Evolutionary conservation across 2,888 invertebrate species (phyloP), one percentile per base, ranked within the genome.

Genomic region (Nyleta sp.): DNA sequence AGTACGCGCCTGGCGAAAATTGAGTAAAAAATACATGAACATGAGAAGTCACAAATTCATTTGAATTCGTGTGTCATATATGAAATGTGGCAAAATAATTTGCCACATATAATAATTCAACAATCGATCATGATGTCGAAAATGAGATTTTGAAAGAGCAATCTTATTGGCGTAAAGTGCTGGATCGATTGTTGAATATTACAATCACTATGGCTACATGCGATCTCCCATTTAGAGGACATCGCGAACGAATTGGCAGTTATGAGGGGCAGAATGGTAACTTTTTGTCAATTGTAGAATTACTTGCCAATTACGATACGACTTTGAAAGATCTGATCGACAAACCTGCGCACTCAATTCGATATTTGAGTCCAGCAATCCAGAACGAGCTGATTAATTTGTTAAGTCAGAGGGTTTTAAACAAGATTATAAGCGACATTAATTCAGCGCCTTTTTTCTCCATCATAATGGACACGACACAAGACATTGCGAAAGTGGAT

Each of bases 331-430:
- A 81, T 55, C 60, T 81, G 50, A 40, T 74, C 15, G 42, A 55
- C 10, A 55, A 68, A 57, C 79, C 72, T 22, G 81, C 65, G 20
- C 46, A 59, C 15, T 70, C 68, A 44, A 55, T 75, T 8, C 79
- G 70, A 60, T 82, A 81, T 73, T 76, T 81, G 46, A 83, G 82
- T 68, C 79, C 75, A 15, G 50, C 52, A 68, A 81, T 81, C 50
- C 81, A 75, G 72, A 68, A 68, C 40, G 77, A 82, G 75, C 42
- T 80, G 71, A 78, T 73, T 48, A 38, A 53, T 24, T 38, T 67
- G 15, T 44, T 67, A 18, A 18, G 24, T 55, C 17, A 53, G 10
- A 48, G 13, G 11, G 67, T 78, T 13, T 31, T 7, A 31, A 24
- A 46, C 48, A 52, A 70, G 13, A 68, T 65, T n/a, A 38, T 75